Conservation (phyloP, 1,140 invertebrate species). For the Sitobion miscanthi region DNA sequence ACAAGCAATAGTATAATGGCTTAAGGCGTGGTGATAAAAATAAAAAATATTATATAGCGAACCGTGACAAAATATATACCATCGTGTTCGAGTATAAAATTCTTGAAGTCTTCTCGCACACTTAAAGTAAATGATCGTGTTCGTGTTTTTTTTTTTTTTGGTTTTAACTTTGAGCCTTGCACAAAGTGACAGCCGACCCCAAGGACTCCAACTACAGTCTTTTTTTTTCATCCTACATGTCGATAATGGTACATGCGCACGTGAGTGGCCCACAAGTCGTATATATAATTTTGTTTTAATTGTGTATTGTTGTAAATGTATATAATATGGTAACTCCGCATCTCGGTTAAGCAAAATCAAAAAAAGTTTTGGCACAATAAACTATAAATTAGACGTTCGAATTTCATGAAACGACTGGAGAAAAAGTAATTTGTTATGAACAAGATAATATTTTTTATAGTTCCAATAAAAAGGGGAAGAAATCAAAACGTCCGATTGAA, state of each 20-base stretch:
- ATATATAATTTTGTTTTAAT: neutral
- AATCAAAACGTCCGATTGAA: neutral
- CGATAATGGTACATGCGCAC: neutral
- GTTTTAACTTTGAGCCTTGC: neutral
- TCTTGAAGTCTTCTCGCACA: accelerated
- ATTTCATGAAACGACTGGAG: neutral
- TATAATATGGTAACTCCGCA: neutral
- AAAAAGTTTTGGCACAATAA: neutral
- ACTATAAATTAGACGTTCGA: neutral
- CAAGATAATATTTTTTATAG: neutral
- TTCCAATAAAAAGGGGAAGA: neutral
- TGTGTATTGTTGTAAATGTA: neutral
- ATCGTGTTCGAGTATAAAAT: neutral
- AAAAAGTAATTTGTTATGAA: neutral
- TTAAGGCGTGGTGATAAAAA: too few relatives aligned
- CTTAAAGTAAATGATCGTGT: neutral
- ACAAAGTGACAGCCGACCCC: neutral
- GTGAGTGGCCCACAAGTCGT: neutral
- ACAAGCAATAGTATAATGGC: too few relatives aligned
- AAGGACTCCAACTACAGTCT: too few relatives aligned
- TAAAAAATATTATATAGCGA: neutral
- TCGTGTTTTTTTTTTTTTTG: neutral
- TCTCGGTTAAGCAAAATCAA: neutral
- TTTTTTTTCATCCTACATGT: neutral
- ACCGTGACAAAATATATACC: neutral